Base-by-base conservation (phyloP, 2,888 invertebrate species). In the Monochamus alternatus region DNA sequence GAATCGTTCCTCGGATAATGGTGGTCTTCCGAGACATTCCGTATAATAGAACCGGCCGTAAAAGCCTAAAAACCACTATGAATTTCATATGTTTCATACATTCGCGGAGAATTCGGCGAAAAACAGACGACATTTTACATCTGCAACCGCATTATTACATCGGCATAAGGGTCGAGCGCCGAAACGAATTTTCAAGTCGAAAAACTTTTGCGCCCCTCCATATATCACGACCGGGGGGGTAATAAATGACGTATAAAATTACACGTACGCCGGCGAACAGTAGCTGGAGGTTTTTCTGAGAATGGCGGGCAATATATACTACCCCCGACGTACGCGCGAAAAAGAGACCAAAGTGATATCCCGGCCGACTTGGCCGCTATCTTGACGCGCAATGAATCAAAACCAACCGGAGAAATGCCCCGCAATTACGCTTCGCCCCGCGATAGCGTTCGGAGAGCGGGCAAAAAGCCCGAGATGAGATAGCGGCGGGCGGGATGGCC, bases 341-440 rank as follows among this genome's bases (percentile, higher is more conserved):
- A 66, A 52, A 66, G 55, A 51, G 66, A 66, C 32, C 52, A 51
- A 63, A 63, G 52, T 47, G 62, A 63, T 71, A 71, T 51, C 51
- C 71, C 31, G 31, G 62, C 63, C 60, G 71, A 52, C 63, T 71
- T 62, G 71, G 71, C 63, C 63, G 71, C 63, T 71, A 71, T 71
- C 71, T 51, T 52, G 71, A 62, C 63, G 63, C n/a, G 52, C 43
- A 51, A 71, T 71, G 63, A 71, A 71, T 71, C 71, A 71, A 62
- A 63, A 63, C 71, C 63, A 71, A 71, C 59, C 62, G 62, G 71
- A 71, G 71, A 71, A 71, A 71, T 71, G 63, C 71, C 59, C 71
- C 63, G 71, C 71, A 71, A 71, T 71, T 71, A 71, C 63, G 51
- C 47, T 71, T 59, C 38, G 30, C 52, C 12, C 70, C 63, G 38